Evolutionary conservation across 2,797 vertebrate species (phyloP).

Genomic region (Pelobates cultripes): DNA sequence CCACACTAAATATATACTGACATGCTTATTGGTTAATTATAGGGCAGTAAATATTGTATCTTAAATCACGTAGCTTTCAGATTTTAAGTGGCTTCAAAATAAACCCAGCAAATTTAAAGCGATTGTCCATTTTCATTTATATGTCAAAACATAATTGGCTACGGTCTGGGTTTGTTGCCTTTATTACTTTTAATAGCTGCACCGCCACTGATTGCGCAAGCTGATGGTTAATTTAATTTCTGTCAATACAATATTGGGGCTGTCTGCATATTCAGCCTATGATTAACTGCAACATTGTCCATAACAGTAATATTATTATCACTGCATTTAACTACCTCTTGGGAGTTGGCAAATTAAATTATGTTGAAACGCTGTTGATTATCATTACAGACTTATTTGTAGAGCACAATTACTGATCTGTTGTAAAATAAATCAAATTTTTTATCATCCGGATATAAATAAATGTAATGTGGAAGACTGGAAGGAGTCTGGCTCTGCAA

Average conservation of each 20-base stretch:
- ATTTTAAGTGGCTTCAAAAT: conserved; percentile 58
- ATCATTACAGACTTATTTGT: conserved; percentile 86
- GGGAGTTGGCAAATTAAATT: conserved; percentile 87
- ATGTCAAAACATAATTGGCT: conserved; percentile 83
- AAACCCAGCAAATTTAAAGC: conserved; percentile 65
- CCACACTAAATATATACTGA: conserved; percentile 49
- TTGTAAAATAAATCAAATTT: conserved; percentile 88
- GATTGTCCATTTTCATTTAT: conserved; percentile 77
- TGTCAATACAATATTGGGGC: conserved; percentile 86
- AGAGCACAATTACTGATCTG: conserved; percentile 87
- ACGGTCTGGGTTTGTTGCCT: conserved; percentile 78
- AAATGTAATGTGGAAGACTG: conserved; percentile 72
- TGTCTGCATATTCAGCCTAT: conserved; percentile 83
- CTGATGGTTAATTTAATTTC: conserved; percentile 87
- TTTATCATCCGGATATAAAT: conserved; percentile 84
- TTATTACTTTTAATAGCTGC: conserved; percentile 84
- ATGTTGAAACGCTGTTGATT: conserved; percentile 84
- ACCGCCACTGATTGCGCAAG: conserved; percentile 80
- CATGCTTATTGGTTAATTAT: conserved; percentile 64
- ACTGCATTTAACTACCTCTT: conserved; percentile 85
- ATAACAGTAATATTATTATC: conserved; percentile 81
- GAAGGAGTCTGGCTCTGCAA: conserved; percentile 64
- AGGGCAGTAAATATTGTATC: conserved; percentile 54
- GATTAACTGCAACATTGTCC: conserved; percentile 82
- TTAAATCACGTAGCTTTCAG: conserved; percentile 25